Percentiles rank a stretch among this genome's conserved stretches.
phyloP scores from a whole-genome alignment of 2,888 invertebrate species.

The Drosophila fungiperda region DNA sequence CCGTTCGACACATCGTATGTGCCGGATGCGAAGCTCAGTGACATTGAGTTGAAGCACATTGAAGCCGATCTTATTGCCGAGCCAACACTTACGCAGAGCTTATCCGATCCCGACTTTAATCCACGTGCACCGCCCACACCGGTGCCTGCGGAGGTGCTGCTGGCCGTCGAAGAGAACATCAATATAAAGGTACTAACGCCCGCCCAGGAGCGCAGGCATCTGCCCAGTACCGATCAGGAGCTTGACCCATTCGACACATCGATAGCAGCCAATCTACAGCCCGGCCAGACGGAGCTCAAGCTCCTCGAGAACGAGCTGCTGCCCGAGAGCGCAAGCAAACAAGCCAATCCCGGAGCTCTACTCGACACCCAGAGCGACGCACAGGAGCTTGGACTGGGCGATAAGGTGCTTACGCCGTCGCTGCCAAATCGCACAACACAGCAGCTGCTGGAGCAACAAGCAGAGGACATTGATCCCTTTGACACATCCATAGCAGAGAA shows the following conservation, averaged over 20 bases:
- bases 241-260: conserved; percentile 94
- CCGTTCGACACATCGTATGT: conserved; percentile 96
- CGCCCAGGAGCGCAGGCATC: conserved; percentile 86
- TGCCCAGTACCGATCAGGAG: conserved; percentile 59
- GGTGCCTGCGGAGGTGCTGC: conserved; percentile 82
- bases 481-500: conserved; percentile 94
- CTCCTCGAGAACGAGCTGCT: conserved; percentile 92
- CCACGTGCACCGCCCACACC: conserved; percentile 85
- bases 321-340: conserved; percentile 76
- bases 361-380: conserved; percentile 85
- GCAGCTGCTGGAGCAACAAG: conserved; percentile 81
- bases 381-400: conserved; percentile 86
- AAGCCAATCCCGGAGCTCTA: conserved; percentile 78
- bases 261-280: conserved; percentile 90
- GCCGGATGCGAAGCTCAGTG: conserved; percentile 90
- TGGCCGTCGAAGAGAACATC: conserved; percentile 87
- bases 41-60: conserved; percentile 91
- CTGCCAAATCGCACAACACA: conserved; percentile 82
- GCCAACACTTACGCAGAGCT: conserved; percentile 86
- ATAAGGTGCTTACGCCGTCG: conserved; percentile 90
- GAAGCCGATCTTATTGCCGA: conserved; percentile 89
- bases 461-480: conserved; percentile 90
- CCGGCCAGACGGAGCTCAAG: conserved; percentile 92
- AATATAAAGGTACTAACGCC: conserved; percentile 90
- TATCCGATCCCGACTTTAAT: conserved; percentile 88